Evolutionary conservation across 2,797 vertebrate species (phyloP).

Genomic region (Natrix natrix): DNA sequence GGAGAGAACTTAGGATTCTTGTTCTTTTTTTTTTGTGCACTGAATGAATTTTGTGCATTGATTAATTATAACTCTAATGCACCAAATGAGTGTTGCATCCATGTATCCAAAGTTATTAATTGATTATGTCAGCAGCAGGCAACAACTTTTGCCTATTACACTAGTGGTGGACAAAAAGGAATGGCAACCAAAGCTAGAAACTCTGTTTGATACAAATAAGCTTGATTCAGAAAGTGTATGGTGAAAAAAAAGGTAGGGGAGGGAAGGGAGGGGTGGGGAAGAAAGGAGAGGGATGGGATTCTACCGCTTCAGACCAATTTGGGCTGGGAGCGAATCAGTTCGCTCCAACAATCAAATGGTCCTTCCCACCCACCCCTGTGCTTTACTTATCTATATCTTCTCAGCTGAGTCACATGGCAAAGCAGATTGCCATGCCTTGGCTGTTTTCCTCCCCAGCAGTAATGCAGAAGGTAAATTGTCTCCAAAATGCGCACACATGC

Average conservation of each 20-base stretch:
- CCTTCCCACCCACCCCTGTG: no score
- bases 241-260: background rate
- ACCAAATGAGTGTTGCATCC: background rate
- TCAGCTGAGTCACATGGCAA: no score
- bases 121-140: background rate
- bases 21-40: background rate
- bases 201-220: background rate
- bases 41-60: background rate
- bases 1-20: background rate
- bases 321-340: no score
- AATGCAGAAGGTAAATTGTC: no score
- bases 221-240: background rate
- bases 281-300: background rate
- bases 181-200: background rate
- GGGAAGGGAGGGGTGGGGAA: rapidly evolving
- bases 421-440: no score
- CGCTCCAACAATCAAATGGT: no score
- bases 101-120: background rate
- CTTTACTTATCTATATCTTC: no score
- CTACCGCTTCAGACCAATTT: no score
- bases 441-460: no score
- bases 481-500: no score
- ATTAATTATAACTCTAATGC: background rate
- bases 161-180: background rate
- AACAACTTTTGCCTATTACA: background rate